Conservation (phyloP, 2,888 invertebrate species). For the Cremastobaeus sp. region DNA sequence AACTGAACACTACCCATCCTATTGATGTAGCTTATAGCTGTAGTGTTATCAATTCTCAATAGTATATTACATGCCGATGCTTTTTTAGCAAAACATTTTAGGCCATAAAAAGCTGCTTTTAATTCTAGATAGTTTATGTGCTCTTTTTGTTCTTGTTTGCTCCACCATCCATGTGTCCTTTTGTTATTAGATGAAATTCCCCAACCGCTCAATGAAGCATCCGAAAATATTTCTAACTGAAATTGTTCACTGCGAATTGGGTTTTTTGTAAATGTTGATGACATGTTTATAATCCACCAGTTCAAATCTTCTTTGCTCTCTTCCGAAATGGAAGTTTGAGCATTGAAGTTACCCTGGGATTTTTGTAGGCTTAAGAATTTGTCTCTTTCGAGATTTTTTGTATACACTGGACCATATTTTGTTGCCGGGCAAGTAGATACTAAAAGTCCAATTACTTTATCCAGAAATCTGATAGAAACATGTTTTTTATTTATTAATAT, state of each 20-base stretch:
- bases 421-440: no score
- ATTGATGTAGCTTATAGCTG: background rate
- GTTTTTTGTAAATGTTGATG: background rate
- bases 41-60: background rate
- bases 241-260: background rate
- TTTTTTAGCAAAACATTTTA: background rate
- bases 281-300: no score
- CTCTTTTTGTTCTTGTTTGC: background rate
- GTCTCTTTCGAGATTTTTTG: no score
- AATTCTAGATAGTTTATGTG: background rate
- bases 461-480: no score
- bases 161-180: background rate
- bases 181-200: background rate
- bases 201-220: conserved; percentile 1
- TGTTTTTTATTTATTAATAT: no score
- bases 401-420: no score
- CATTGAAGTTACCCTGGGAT: no score
- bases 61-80: background rate
- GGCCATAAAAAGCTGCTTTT: background rate
- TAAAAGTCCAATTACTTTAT: no score
- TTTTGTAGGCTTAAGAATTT: no score
- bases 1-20: background rate
- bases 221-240: background rate
- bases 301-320: no score
- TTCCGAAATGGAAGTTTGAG: no score